phyloP scores from a whole-genome alignment of 2,113 vertebrate genomes.

The Nicator chloris region DNA sequence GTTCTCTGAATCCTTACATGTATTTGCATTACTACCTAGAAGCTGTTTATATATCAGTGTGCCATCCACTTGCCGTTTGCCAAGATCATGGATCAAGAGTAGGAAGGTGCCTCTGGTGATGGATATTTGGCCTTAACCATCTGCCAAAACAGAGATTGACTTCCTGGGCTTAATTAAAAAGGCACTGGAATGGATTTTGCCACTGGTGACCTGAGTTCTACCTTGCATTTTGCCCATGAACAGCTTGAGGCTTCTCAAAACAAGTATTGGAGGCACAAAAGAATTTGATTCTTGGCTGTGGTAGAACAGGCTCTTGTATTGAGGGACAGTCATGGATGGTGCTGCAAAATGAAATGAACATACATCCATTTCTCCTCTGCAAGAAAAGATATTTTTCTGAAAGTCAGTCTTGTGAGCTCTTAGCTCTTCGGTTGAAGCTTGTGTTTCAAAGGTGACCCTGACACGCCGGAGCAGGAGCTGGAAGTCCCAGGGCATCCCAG shows the following conservation, averaged over 20 bases:
- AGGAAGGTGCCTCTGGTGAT: background rate
- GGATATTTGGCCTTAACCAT: background rate
- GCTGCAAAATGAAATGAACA: background rate
- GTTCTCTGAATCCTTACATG: background rate
- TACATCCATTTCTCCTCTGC: background rate
- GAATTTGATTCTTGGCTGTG: background rate
- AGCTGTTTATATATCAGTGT: background rate
- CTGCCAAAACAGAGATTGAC: background rate
- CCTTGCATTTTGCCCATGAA: background rate
- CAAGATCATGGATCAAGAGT: background rate
- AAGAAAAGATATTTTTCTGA: background rate
- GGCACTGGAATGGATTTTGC: background rate
- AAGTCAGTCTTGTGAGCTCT: background rate
- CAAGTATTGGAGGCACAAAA: background rate
- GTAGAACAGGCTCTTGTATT: background rate
- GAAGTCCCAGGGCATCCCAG: accelerated
- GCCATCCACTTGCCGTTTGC: background rate
- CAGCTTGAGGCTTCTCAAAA: background rate
- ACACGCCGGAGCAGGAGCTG: background rate
- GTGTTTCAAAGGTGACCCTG: background rate
- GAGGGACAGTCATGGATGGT: background rate
- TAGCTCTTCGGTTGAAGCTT: background rate
- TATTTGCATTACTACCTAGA: background rate
- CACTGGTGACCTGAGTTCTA: background rate
- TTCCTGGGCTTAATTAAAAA: background rate